Evolutionary conservation across 2,797 vertebrate species (phyloP).

Genomic region (Leucoraja ocellata): DNA sequence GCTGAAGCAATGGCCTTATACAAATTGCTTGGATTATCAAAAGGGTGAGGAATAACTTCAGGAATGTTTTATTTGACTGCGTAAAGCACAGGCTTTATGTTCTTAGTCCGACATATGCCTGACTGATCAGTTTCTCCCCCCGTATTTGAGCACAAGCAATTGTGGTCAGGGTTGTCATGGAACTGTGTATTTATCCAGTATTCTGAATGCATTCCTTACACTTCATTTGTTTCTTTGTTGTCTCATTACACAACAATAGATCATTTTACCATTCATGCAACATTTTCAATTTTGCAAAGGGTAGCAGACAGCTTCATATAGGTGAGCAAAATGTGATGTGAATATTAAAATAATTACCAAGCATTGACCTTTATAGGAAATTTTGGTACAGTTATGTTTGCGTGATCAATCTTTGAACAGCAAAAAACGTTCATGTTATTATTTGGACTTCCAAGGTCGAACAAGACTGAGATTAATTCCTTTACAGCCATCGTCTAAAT

Average conservation of each 20-base stretch:
- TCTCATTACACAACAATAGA: constrained; percentile 42
- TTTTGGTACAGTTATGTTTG: not conserved
- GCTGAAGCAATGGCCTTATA: not conserved
- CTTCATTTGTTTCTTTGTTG: constrained; percentile 44
- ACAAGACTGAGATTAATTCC: not conserved
- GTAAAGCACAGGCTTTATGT: not conserved
- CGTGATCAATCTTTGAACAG: not conserved
- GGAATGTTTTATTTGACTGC: not conserved
- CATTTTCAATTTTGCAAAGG: constrained; percentile 12
- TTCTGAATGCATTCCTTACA: constrained; percentile 39
- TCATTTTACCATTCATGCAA: constrained; percentile 38
- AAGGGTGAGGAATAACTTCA: not conserved
- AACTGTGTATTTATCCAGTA: constrained; percentile 38
- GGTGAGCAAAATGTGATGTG: not conserved
- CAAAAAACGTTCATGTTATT: not conserved
- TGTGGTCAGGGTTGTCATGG: constrained; percentile 33
- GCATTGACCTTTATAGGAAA: not conserved
- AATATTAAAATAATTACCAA: constrained; percentile 15
- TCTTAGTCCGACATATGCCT: not conserved
- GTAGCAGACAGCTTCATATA: not conserved
- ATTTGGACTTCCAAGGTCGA: not conserved
- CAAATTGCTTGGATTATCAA: not conserved
- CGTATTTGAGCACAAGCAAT: not conserved
- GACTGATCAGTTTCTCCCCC: not conserved
- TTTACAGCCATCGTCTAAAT: not conserved